These are phyloP conservation scores for Brachypalpus laphriformis DNA, from an alignment of 2,888 invertebrate species.

Conservation along the genomic window DNA sequence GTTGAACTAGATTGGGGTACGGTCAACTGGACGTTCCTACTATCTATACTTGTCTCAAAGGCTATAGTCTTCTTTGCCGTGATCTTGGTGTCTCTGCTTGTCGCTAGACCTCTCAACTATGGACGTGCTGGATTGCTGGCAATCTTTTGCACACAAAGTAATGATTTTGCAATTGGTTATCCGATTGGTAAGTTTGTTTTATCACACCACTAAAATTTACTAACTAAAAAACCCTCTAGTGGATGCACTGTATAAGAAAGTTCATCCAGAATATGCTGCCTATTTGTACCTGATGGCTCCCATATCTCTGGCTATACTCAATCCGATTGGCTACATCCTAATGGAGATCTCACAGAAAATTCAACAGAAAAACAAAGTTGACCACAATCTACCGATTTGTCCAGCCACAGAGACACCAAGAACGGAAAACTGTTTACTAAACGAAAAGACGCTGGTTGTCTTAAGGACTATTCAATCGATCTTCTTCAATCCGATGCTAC, in stretches of 20 bases:
- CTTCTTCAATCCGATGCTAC: slow-evolving; percentile 93
- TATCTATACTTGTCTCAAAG: slow-evolving; percentile 93
- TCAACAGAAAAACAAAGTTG: slow-evolving; percentile 79
- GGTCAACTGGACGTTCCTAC: slow-evolving; percentile 96
- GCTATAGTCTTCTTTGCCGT: slow-evolving; percentile 92
- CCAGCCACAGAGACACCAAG: slow-evolving; percentile 79
- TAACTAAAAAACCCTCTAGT: too few relatives aligned
- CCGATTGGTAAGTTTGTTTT: slow-evolving; percentile 87
- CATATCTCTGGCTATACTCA: slow-evolving; percentile 94
- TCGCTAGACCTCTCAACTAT: slow-evolving; percentile 91
- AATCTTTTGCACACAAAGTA: slow-evolving; percentile 97
- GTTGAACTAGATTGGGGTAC: slow-evolving; percentile 91
- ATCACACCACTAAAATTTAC: not conserved
- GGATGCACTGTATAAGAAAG: slow-evolving; percentile 91
- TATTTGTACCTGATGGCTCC: slow-evolving; percentile 97
- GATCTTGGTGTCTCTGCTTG: slow-evolving; percentile 89
- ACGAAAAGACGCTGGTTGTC: slow-evolving; percentile 78
- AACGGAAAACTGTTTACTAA: slow-evolving; percentile 77
- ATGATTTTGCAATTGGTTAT: slow-evolving; percentile 98
- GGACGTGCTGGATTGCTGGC: slow-evolving; percentile 95
- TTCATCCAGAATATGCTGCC: slow-evolving; percentile 94
- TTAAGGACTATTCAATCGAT: slow-evolving; percentile 87
- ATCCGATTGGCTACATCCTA: slow-evolving; percentile 94
- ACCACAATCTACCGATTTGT: slow-evolving; percentile 78
- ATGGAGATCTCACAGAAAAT: slow-evolving; percentile 89